Evolutionary conservation across 2,797 vertebrate species (phyloP), one percentile per base, ranked within the genome.

Genomic region (Melanotaenia boesemani): DNA sequence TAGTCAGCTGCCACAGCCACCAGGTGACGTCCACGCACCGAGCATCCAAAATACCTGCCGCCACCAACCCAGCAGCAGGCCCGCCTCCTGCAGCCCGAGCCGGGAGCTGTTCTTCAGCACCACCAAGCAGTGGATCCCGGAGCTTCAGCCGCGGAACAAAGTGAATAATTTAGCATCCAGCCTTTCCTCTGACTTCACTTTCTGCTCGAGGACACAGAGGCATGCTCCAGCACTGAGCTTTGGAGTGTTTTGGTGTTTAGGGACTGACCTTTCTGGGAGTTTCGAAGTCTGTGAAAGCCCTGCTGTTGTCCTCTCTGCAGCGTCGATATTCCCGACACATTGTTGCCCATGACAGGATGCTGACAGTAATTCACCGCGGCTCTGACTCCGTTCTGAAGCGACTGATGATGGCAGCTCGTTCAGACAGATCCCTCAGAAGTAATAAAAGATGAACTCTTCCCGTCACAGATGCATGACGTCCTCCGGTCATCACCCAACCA

Each of bases 91-190:
- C 77, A 41, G 66, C 55, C 52, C 12, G 63, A 52, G 10, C 60
- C 48, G 30, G 86, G 87, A 89, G 88, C 91, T 95, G 94, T 95
- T 88, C 92, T 93, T 93, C 93, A 94, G 92, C 93, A 94, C 92
- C 90, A 79, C 78, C 54, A 1, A 3, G 0, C 52, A 24, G 5
- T 46, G 24, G 28, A 60, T 12, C 15, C 50, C 13, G n/a, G 13
- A 36, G 50, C 58, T 22, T 11, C 55, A 50, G 26, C 28, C 36
- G 1, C 20, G 30, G 44, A n/a, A 28, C n/a, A 26, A 18, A 36
- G 12, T 2, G 7, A 37, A 16, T 24, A 37, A 6, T 18, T 3
- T 48, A 6, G 63, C 63, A 15, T 15, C n/a, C 22, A 24, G 13
- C 3, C 13, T 65, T n/a, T 16, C 2, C 13, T 26, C 34, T 11